phyloP scores from a whole-genome alignment of 2,113 vertebrate species.

The Leptodactylus fuscus region DNA sequence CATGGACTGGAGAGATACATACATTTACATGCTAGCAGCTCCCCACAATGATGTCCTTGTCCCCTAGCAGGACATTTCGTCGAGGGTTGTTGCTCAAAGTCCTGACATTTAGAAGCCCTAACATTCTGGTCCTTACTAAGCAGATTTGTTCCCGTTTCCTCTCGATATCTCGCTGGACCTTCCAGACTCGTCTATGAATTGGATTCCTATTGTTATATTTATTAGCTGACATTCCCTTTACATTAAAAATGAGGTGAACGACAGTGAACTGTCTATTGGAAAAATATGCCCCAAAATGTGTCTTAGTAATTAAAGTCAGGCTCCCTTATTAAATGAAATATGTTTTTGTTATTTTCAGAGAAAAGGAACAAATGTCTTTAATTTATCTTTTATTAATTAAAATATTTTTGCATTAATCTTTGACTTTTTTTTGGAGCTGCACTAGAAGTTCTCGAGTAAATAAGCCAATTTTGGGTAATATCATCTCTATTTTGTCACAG shows the following conservation, averaged over 20 bases:
- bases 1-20: no score
- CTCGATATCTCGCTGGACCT: neutral
- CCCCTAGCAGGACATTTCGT: no score
- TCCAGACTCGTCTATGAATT: neutral
- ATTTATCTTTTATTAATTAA: conserved; percentile 31
- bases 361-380: conserved; percentile 1
- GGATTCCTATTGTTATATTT: neutral
- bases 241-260: conserved; percentile 7
- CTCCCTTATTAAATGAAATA: conserved; percentile 5
- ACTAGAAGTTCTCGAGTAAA: neutral
- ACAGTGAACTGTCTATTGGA: conserved; percentile 15
- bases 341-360: neutral
- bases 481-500: neutral
- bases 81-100: no score
- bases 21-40: no score
- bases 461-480: neutral
- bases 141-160: neutral
- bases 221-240: neutral
- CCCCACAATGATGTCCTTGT: no score
- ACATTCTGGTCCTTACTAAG: neutral
- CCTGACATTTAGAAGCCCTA: no score
- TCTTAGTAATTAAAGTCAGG: conserved; percentile 2
- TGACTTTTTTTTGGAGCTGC: neutral
- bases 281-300: conserved; percentile 19
- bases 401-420: conserved; percentile 4